A percentile compares a stretch with the other conserved stretches of the same genome.
phyloP scores from a whole-genome alignment of 1,140 invertebrate species.

The Lethocerus indicus region DNA sequence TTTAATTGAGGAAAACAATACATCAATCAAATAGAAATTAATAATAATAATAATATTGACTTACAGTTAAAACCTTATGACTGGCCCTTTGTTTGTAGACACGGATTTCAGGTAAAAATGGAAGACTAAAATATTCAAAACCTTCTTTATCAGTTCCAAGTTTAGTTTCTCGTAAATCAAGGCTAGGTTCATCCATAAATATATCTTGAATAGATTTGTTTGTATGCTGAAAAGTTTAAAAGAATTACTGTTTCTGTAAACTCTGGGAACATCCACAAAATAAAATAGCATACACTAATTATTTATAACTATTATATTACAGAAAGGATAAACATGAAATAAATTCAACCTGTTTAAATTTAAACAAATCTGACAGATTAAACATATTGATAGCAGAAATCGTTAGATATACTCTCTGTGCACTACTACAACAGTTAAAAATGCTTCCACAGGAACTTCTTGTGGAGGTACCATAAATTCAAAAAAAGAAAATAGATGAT shows the following conservation, averaged over 20 bases:
- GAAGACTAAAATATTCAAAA: conserved; percentile 8
- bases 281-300: not conserved
- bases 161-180: not conserved
- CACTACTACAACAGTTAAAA: too few relatives aligned
- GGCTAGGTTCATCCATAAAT: conserved; percentile 6
- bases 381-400: not conserved
- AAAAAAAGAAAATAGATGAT: too few relatives aligned
- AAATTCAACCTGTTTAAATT: too few relatives aligned
- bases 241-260: not conserved
- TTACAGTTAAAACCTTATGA: not conserved
- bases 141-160: conserved; percentile 8
- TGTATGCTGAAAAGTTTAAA: conserved; percentile 13
- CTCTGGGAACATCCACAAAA: too few relatives aligned
- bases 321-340: too few relatives aligned
- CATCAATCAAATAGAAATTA: not conserved
- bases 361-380: not conserved
- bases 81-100: conserved; percentile 11
- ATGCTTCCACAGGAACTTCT: too few relatives aligned
- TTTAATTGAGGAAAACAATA: not conserved
- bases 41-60: not conserved
- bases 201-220: conserved; percentile 12
- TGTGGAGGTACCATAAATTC: too few relatives aligned
- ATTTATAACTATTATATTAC: not conserved
- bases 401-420: too few relatives aligned
- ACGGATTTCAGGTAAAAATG: conserved; percentile 11